phyloP scores from a whole-genome alignment of 2,797 vertebrate species.

The Falco biarmicus region DNA sequence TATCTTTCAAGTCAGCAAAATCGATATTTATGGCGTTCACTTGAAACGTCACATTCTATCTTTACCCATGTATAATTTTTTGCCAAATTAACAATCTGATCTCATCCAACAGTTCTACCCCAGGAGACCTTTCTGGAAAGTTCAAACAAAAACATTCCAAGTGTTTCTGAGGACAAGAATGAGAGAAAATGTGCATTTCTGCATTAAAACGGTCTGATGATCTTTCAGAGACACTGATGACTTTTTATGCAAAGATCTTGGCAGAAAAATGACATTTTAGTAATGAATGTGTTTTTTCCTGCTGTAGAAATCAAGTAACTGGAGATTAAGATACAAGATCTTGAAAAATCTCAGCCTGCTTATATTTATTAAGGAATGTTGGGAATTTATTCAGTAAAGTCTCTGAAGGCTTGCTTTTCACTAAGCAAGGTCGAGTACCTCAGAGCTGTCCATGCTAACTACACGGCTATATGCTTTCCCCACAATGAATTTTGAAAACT shows the following conservation, averaged over 20 bases:
- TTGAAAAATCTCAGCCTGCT: background rate
- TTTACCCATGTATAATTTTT: background rate
- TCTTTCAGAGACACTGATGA: background rate
- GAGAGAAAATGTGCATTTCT: background rate
- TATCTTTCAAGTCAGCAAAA: background rate
- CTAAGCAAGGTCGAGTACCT: background rate
- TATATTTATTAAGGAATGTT: background rate
- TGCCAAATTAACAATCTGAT: background rate
- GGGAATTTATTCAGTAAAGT: background rate
- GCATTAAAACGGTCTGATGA: background rate
- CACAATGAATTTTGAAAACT: too few relatives aligned
- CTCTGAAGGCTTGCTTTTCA: background rate
- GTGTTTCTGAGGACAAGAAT: background rate
- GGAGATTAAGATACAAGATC: background rate
- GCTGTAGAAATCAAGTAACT: background rate
- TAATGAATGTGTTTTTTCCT: background rate
- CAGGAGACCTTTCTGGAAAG: background rate
- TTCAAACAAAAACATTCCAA: background rate
- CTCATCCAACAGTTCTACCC: background rate
- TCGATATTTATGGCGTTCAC: background rate
- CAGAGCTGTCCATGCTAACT: background rate
- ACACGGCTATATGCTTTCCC: background rate
- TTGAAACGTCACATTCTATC: background rate
- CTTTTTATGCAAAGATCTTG: background rate
- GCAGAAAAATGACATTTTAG: background rate